Conservation (phyloP, 2,888 invertebrate species). For the Lasius platythorax region DNA sequence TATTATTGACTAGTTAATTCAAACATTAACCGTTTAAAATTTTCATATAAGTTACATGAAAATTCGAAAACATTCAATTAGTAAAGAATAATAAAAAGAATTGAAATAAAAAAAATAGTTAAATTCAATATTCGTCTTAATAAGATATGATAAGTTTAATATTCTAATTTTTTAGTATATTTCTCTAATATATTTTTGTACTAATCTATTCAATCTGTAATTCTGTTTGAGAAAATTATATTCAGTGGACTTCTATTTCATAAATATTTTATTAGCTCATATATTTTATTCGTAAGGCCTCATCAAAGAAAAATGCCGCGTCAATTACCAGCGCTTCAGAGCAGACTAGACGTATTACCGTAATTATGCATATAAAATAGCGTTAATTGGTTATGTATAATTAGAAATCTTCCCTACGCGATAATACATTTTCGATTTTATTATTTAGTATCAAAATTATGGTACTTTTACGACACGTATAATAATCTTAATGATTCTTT, state of each 20-base stretch:
- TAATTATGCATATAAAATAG: conserved; percentile 13
- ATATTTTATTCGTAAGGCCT: conserved; percentile 37
- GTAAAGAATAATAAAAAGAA: not conserved
- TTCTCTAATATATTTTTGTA: not conserved
- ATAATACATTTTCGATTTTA: not conserved
- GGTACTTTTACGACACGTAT: not conserved
- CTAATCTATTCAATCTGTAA: conserved; percentile 15
- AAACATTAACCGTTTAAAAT: not conserved
- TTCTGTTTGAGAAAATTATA: conserved; percentile 37
- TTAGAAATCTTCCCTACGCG: not conserved
- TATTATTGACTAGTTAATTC: not conserved
- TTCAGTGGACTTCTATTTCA: conserved; percentile 24
- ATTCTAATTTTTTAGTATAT: conserved; percentile 16
- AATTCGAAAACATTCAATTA: conserved; percentile 8
- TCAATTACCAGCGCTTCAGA: conserved; percentile 29
- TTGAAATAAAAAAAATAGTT: not conserved
- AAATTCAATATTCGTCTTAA: not conserved
- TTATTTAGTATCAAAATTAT: not conserved
- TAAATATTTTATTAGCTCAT: conserved; percentile 25
- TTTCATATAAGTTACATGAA: not conserved
- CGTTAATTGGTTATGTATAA: not conserved
- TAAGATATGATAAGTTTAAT: conserved; percentile 27
- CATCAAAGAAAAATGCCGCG: conserved; percentile 15
- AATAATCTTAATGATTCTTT: not conserved
- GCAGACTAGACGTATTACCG: not conserved